Conservation (phyloP, 1,140 invertebrate genomes). For the Habropoda laboriosa region DNA sequence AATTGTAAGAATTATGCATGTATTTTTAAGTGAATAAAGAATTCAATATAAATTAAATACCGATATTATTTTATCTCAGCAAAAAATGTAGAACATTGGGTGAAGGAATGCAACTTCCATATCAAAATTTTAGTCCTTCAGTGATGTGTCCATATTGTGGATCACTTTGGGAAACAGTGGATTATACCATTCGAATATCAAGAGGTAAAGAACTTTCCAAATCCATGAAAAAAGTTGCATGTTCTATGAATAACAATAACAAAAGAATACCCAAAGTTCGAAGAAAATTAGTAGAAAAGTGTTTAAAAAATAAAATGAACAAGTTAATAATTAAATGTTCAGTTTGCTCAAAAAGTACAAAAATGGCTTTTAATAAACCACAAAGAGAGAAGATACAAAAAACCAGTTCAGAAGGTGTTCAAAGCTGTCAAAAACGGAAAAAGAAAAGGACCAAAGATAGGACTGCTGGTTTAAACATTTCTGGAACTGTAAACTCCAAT, state of each 20-base stretch:
- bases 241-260: constrained; percentile 23
- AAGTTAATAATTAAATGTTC: constrained; percentile 73
- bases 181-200: constrained; percentile 66
- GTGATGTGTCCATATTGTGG: constrained; percentile 76
- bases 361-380: constrained; percentile 67
- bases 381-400: constrained; percentile 46
- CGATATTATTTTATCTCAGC: constrained; percentile 60
- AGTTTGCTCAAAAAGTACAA: constrained; percentile 67
- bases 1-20: constrained; percentile 12
- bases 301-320: constrained; percentile 70
- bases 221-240: constrained; percentile 61
- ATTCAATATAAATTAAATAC: neutral
- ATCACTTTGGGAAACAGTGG: constrained; percentile 69
- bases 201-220: constrained; percentile 63
- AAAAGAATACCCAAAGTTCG: constrained; percentile 62
- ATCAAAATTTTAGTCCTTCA: constrained; percentile 69
- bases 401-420: neutral
- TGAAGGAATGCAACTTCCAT: constrained; percentile 58
- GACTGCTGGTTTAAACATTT: constrained; percentile 74
- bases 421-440: constrained; percentile 56
- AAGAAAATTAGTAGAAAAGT: constrained; percentile 66
- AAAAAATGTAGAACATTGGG: constrained; percentile 60
- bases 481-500: constrained; percentile 35
- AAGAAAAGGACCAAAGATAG: constrained; percentile 75
- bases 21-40: constrained; percentile 12